Percentiles rank a stretch among this genome's conserved stretches.
phyloP scores from a whole-genome alignment of 2,113 vertebrate species.

The Mugil cephalus region DNA sequence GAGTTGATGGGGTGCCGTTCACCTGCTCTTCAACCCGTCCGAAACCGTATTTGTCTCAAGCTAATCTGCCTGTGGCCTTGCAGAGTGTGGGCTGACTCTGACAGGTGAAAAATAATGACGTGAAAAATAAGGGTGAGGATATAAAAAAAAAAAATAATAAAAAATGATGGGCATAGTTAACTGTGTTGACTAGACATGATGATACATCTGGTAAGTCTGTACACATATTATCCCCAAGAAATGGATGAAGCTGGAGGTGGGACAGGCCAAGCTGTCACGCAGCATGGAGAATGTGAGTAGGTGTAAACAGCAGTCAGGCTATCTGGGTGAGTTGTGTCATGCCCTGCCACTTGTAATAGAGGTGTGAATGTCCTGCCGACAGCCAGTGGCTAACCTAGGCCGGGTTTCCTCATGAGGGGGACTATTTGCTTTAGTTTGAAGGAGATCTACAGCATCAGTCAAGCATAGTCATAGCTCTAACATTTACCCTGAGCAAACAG shows the following conservation, averaged over 20 bases:
- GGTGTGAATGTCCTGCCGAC: conserved; percentile 48
- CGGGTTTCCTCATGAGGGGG: conserved; percentile 32
- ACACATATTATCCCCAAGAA: conserved; percentile 22
- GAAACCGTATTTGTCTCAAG: conserved; percentile 5
- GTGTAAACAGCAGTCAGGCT: conserved; percentile 53
- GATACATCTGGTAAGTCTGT: conserved; percentile 31
- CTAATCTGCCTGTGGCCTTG: conserved; percentile 7
- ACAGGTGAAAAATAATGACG: conserved; percentile 17
- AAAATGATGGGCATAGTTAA: conserved; percentile 30
- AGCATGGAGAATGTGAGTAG: conserved; percentile 37
- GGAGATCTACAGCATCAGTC: conserved; percentile 57
- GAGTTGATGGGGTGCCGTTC: background rate
- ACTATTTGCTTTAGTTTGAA: conserved; percentile 66
- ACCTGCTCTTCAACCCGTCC: conserved; percentile 11
- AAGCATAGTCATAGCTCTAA: conserved; percentile 59
- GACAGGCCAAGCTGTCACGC: conserved; percentile 50
- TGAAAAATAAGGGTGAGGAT: conserved; percentile 11
- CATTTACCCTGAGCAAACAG: conserved; percentile 73
- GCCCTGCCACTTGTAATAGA: conserved; percentile 60
- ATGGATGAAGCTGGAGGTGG: conserved; percentile 28
- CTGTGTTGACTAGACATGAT: conserved; percentile 21
- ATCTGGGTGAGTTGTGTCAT: conserved; percentile 50
- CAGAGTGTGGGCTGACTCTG: conserved; percentile 1
- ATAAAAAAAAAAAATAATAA: conserved; percentile 8
- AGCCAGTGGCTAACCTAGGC: conserved; percentile 39